Conservation (phyloP, 1,140 invertebrate genomes). For the Macrostomum lignano region DNA sequence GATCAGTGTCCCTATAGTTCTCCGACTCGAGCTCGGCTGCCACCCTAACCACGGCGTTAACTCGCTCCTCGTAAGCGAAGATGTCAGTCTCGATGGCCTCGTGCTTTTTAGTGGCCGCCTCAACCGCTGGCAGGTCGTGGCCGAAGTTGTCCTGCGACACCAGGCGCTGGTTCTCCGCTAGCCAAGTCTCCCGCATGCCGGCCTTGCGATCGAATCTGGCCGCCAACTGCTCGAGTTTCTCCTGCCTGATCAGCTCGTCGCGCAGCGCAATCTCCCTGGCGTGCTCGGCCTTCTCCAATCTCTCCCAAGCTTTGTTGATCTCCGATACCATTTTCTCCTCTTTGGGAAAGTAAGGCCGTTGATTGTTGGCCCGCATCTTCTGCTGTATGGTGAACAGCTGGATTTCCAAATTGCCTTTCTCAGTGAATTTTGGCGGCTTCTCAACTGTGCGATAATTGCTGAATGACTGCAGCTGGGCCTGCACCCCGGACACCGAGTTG, state of each 20-base stretch:
- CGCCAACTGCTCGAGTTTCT: conserved; percentile 88
- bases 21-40: conserved; percentile 80
- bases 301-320: conserved; percentile 94
- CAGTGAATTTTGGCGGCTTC: conserved; percentile 66
- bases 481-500: conserved; percentile 74
- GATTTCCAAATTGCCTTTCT: conserved; percentile 92
- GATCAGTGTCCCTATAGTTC: conserved; percentile 87
- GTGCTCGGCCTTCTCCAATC: conserved; percentile 86
- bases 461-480: conserved; percentile 75
- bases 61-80: conserved; percentile 90
- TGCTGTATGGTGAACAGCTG: conserved; percentile 83
- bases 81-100: conserved; percentile 99
- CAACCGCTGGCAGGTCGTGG: conserved; percentile 76
- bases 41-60: conserved; percentile 86
- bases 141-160: conserved; percentile 93
- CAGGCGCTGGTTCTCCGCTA: conserved; percentile 87
- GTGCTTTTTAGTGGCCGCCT: conserved; percentile 95
- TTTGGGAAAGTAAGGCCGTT: conserved; percentile 72
- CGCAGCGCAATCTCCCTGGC: conserved; percentile 67
- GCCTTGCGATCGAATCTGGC: conserved; percentile 95
- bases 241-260: conserved; percentile 70
- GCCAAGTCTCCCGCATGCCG: conserved; percentile 93
- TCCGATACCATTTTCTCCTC: conserved; percentile 98
- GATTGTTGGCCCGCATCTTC: conserved; percentile 92
- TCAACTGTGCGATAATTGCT: conserved; percentile 88